Percentiles rank a stretch among this genome's conserved stretches.
Evolutionary conservation across 2,888 invertebrate genomes (phyloP).

Genomic region (Eledone cirrhosa): DNA sequence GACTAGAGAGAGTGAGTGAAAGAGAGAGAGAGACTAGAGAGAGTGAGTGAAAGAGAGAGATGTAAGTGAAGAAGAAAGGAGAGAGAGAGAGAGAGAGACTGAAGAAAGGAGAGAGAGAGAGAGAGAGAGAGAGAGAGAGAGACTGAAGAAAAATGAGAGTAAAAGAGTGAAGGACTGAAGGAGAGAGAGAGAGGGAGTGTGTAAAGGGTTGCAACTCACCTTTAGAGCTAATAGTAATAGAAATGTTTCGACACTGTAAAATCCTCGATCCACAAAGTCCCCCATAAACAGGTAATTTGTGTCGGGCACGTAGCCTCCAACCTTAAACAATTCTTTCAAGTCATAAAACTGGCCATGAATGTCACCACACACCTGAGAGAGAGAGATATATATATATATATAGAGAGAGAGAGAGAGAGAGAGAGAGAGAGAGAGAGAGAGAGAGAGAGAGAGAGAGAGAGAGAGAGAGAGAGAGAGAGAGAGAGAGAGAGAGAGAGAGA

Average conservation of each 20-base stretch:
- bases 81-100: background rate
- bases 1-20: no score
- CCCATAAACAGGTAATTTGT: slow-evolving; percentile 99
- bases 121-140: no score
- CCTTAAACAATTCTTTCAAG: slow-evolving; percentile 80
- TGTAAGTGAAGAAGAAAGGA: background rate
- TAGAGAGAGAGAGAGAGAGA: background rate
- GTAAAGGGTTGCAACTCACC: slow-evolving; percentile 71
- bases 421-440: background rate
- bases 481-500: no score
- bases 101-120: no score
- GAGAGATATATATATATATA: slow-evolving; percentile 31
- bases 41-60: slow-evolving; percentile 29
- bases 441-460: background rate
- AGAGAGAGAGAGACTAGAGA: no score
- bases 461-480: no score
- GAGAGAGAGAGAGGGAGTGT: no score
- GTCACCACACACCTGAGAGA: slow-evolving; percentile 93
- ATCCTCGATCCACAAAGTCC: slow-evolving; percentile 98
- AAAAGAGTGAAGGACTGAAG: no score
- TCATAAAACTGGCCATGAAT: slow-evolving; percentile 99
- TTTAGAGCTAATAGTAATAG: slow-evolving; percentile 93
- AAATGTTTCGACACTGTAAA: slow-evolving; percentile 99
- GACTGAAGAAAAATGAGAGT: no score
- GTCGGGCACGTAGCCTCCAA: slow-evolving; percentile 98